Percentiles rank a stretch among this genome's conserved stretches.
These are phyloP conservation scores for Tachina lurida DNA, from an alignment of 2,888 invertebrate genomes.

Conservation along the genomic window DNA sequence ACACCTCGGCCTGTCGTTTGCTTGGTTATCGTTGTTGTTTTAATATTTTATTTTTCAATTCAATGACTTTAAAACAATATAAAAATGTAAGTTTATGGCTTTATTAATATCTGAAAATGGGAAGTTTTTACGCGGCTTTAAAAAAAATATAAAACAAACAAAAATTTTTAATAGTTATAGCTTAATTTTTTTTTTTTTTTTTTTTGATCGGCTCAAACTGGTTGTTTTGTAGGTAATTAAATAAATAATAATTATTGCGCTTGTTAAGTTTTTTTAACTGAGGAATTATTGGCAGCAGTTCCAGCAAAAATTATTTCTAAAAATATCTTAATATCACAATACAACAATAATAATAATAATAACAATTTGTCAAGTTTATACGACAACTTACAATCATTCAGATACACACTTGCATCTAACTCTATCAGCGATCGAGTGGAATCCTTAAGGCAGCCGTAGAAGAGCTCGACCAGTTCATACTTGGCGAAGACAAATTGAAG, in stretches of 20 bases:
- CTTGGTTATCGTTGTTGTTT: constrained; percentile 32
- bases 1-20: neutral
- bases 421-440: too few species aligned
- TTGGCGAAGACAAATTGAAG: neutral
- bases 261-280: too few species aligned
- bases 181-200: neutral
- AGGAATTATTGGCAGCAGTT: too few species aligned
- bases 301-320: too few species aligned
- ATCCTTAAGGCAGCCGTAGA: neutral
- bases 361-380: constrained; percentile 54
- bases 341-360: neutral
- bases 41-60: constrained; percentile 46
- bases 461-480: neutral
- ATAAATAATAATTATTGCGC: too few species aligned
- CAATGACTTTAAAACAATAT: constrained; percentile 52
- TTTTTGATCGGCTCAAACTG: neutral
- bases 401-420: constrained; percentile 34
- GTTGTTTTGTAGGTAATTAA: neutral
- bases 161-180: constrained; percentile 2
- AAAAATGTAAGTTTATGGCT: constrained; percentile 59
- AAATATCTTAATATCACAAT: neutral
- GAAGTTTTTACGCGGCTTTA: neutral
- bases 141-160: neutral
- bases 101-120: constrained; percentile 47
- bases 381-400: constrained; percentile 49